Conservation (phyloP, 2,888 invertebrate genomes). For the Eledona agricola region DNA sequence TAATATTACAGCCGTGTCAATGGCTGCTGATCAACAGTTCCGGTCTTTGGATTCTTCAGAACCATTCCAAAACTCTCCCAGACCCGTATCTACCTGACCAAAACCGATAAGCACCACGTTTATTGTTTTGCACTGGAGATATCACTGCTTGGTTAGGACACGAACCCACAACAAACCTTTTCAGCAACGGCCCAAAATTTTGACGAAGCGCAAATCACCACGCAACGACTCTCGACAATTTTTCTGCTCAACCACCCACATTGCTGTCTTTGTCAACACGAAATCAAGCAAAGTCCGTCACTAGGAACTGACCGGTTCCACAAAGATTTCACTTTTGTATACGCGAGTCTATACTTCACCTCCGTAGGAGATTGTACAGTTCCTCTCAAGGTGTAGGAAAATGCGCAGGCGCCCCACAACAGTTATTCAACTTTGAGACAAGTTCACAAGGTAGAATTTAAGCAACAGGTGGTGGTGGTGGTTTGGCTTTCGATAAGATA, state of each 20-base stretch:
- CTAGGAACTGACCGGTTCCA: conserved; percentile 39
- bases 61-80: too few species aligned
- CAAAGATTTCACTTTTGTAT: conserved; percentile 55
- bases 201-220: not conserved
- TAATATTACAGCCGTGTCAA: conserved; percentile 22
- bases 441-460: conserved; percentile 56
- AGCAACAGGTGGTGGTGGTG: conserved; percentile 48
- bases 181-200: conserved; percentile 2
- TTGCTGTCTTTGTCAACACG: not conserved
- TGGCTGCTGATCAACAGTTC: conserved; percentile 9
- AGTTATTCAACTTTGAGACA: conserved; percentile 59
- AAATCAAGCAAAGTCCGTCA: conserved; percentile 14
- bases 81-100: conserved; percentile 13
- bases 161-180: conserved; percentile 36
- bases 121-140: conserved; percentile 16
- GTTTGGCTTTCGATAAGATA: conserved; percentile 19
- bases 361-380: conserved; percentile 51
- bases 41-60: not conserved
- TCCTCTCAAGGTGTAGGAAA: conserved; percentile 56
- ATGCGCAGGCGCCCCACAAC: conserved; percentile 54
- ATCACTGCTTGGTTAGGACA: conserved; percentile 39
- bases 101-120: conserved; percentile 5
- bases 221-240: not conserved
- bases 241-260: conserved; percentile 3
- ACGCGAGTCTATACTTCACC: conserved; percentile 29